Percentiles rank a stretch among this genome's conserved stretches.
These are phyloP conservation scores for Pundamilia nyererei DNA, from an alignment of 2,113 vertebrate genomes.

Conservation along the genomic window DNA sequence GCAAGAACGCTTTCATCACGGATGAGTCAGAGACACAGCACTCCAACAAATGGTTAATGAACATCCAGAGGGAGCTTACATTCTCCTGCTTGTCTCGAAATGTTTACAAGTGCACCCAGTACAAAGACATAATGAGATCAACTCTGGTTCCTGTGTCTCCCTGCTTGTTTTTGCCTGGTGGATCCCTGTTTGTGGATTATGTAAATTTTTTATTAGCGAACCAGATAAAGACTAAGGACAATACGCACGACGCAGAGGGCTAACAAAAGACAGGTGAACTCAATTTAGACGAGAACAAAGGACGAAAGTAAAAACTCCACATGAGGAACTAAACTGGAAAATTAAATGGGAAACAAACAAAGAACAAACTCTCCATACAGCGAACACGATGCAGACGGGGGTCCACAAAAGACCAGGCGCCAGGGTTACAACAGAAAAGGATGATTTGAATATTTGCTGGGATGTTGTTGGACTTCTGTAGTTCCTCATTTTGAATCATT, in stretches of 20 bases:
- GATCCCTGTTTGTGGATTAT: neutral
- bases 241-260: neutral
- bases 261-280: neutral
- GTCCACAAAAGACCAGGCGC: neutral
- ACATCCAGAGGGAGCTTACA: neutral
- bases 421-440: neutral
- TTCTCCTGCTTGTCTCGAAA: neutral
- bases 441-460: neutral
- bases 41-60: neutral
- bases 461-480: neutral
- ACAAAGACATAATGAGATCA: neutral
- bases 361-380: neutral
- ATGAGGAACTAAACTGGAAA: neutral
- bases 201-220: neutral
- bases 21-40: neutral
- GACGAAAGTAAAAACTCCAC: neutral
- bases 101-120: neutral
- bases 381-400: rapidly evolving
- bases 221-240: neutral
- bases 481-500: neutral
- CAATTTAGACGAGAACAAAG: neutral
- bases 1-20: neutral
- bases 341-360: neutral
- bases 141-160: neutral
- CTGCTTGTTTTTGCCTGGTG: neutral